phyloP scores from a whole-genome alignment of 2,113 vertebrate species.

The Prietella phreatophila region DNA sequence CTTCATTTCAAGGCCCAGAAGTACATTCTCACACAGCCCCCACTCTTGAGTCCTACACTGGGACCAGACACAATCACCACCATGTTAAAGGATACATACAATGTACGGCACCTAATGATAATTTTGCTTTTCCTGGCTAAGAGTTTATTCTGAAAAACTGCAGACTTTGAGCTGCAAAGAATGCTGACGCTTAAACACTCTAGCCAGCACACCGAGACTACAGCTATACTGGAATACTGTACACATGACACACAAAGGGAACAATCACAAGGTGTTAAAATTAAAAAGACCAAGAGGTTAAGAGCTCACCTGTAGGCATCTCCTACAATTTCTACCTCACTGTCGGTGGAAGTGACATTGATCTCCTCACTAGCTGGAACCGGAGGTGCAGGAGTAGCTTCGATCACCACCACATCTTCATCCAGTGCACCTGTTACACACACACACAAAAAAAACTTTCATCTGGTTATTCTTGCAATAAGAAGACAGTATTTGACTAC shows the following conservation, averaged over 20 bases:
- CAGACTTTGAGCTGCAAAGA: background rate
- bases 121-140: background rate
- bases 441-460: background rate
- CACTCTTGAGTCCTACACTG: background rate
- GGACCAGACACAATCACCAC: background rate
- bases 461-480: background rate
- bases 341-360: conserved; percentile 98
- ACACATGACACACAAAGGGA: background rate
- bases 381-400: conserved; percentile 89
- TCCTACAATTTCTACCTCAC: conserved; percentile 97
- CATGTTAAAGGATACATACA: background rate
- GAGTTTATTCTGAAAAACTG: background rate
- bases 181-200: background rate
- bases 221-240: background rate
- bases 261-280: too few relatives aligned
- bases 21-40: conserved; percentile 6
- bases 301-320: conserved; percentile 87
- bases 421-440: conserved; percentile 83
- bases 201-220: background rate
- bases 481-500: background rate
- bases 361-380: conserved; percentile 97
- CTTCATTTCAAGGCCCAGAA: conserved; percentile 39
- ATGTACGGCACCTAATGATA: background rate
- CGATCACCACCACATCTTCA: conserved; percentile 98
- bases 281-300: background rate